Conservation (phyloP, 2,888 invertebrate species). For the Macaria liturata region DNA sequence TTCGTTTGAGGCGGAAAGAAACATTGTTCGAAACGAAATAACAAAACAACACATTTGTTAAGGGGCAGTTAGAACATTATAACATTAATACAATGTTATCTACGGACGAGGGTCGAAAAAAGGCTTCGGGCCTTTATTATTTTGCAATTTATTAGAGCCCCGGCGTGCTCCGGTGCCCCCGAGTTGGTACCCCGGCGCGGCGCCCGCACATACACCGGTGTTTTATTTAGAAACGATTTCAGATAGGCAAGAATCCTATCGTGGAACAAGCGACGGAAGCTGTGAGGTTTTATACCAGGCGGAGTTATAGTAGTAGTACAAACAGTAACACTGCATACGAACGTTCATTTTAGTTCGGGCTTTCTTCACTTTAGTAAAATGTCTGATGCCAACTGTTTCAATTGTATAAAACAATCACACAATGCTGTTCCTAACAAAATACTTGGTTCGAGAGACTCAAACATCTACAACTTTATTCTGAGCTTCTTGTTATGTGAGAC, state of each 20-base stretch:
- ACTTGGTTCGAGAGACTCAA: no score
- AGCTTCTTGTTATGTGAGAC: no score
- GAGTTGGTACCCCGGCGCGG: constrained; percentile 28
- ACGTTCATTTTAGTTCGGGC: no score
- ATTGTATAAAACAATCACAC: no score
- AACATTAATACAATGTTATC: constrained; percentile 35
- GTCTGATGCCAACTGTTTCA: no score
- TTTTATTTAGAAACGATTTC: constrained; percentile 80
- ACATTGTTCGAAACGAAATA: constrained; percentile 2
- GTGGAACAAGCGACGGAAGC: constrained; percentile 18
- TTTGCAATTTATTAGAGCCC: constrained; percentile 77
- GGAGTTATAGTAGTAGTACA: no score
- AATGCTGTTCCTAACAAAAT: no score
- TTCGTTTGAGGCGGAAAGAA: background rate
- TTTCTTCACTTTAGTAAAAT: no score
- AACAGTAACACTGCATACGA: no score
- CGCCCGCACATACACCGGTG: constrained; percentile 33
- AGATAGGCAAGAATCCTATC: constrained; percentile 66
- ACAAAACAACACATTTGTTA: constrained; percentile 28
- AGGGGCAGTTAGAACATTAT: constrained; percentile 29
- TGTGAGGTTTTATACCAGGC: no score
- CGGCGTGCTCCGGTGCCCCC: constrained; percentile 28
- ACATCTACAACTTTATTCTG: no score
- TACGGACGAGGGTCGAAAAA: constrained; percentile 40
- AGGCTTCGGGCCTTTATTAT: constrained; percentile 66